A percentile compares a stretch with the other conserved stretches of the same genome.
These are phyloP conservation scores for Struthio camelus DNA, from an alignment of 2,113 vertebrate species.

Conservation along the genomic window DNA sequence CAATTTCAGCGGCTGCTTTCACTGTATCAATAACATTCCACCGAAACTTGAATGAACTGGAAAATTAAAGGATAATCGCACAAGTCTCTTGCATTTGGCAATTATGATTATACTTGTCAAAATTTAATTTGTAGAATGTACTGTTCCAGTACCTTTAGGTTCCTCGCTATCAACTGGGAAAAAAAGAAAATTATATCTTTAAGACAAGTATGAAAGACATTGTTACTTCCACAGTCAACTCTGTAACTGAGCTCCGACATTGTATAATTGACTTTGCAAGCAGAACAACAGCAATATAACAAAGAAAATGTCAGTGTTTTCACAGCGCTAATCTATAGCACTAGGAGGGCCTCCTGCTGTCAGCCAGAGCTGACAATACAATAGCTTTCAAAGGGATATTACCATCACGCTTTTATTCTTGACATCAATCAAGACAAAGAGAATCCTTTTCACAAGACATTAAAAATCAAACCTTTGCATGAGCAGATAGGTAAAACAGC, in stretches of 20 bases:
- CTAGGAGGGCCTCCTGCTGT: conserved; percentile 82
- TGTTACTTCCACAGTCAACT: conserved; percentile 80
- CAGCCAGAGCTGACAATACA: conserved; percentile 81
- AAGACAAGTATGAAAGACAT: conserved; percentile 75
- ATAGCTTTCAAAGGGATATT: conserved; percentile 85
- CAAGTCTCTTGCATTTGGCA: conserved; percentile 67
- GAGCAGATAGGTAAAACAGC: conserved; percentile 77
- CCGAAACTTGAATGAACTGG: conserved; percentile 72
- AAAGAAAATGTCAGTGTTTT: conserved; percentile 84
- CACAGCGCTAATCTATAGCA: conserved; percentile 82
- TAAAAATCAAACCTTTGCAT: conserved; percentile 80
- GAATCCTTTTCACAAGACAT: conserved; percentile 81
- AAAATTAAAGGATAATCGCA: conserved; percentile 71
- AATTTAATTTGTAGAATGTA: conserved; percentile 67
- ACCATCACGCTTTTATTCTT: conserved; percentile 83
- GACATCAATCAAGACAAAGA: conserved; percentile 87
- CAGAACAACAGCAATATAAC: conserved; percentile 80
- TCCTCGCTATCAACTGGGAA: conserved; percentile 67
- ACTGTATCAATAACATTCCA: conserved; percentile 67
- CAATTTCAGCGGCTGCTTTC: conserved; percentile 67
- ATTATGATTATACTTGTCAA: conserved; percentile 70
- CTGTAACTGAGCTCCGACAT: conserved; percentile 79
- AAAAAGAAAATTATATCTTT: conserved; percentile 79
- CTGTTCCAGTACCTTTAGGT: conserved; percentile 58
- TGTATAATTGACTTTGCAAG: conserved; percentile 84